These are phyloP conservation scores for Pluvianellus socialis DNA, from an alignment of 2,113 vertebrate species.

Conservation along the genomic window DNA sequence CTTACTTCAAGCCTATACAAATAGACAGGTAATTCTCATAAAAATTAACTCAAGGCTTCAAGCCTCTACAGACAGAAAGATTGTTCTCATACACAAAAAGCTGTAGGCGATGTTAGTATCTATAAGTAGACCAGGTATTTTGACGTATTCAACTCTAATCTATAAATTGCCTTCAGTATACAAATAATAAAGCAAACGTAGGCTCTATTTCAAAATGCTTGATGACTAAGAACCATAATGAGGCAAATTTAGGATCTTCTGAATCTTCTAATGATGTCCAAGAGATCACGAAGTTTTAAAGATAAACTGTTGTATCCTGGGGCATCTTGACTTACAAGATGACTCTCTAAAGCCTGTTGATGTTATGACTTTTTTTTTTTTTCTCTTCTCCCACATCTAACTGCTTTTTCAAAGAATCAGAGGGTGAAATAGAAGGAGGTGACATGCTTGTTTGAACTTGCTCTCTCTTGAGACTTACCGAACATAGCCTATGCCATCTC, in stretches of 20 bases:
- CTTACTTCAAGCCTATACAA: background rate
- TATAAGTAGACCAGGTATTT: constrained; percentile 9
- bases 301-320: constrained; percentile 6
- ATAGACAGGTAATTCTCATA: background rate
- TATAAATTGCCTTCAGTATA: constrained; percentile 45
- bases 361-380: background rate
- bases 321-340: background rate
- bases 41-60: constrained; percentile 23
- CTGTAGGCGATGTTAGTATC: background rate
- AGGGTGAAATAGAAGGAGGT: constrained; percentile 28
- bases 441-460: constrained; percentile 54
- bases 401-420: background rate
- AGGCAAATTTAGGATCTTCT: constrained; percentile 2
- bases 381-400: background rate
- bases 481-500: background rate
- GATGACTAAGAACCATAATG: constrained; percentile 36
- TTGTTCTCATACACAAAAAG: constrained; percentile 23
- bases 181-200: background rate
- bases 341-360: background rate
- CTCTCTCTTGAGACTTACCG: background rate
- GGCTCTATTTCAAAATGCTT: background rate
- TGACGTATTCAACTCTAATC: constrained; percentile 12
- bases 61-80: constrained; percentile 32
- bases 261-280: constrained; percentile 24
- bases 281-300: background rate